Percentiles rank a stretch among this genome's conserved stretches.
Evolutionary conservation across 1,140 invertebrate genomes (phyloP).

Genomic region (Dolichoris vasculosae): DNA sequence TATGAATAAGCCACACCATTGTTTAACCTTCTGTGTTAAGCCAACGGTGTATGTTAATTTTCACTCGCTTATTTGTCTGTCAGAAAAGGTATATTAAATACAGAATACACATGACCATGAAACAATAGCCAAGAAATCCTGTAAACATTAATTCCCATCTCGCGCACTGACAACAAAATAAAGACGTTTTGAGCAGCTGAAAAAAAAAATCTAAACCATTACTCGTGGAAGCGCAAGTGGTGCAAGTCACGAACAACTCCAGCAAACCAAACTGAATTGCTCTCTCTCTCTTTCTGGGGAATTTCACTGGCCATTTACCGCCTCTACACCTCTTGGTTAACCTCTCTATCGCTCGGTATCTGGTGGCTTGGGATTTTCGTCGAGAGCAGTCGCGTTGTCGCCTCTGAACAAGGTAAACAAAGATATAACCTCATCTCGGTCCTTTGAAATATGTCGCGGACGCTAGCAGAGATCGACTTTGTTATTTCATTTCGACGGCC

Average conservation of each 20-base stretch:
- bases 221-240: background rate
- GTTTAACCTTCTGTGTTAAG: background rate
- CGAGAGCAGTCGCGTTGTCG: background rate
- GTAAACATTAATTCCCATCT: slow-evolving; percentile 4
- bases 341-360: slow-evolving; percentile 32
- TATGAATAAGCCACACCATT: background rate
- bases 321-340: slow-evolving; percentile 27
- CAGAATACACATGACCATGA: background rate
- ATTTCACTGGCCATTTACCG: slow-evolving; percentile 16
- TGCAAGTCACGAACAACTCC: background rate
- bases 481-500: slow-evolving; percentile 3
- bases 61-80: background rate
- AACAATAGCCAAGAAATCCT: background rate
- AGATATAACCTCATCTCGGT: background rate
- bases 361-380: slow-evolving; percentile 26
- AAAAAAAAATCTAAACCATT: background rate
- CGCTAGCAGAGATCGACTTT: background rate
- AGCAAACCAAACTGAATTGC: background rate
- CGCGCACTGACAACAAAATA: background rate
- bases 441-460: slow-evolving; percentile 4
- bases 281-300: background rate
- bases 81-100: background rate
- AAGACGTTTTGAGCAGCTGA: background rate
- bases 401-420: slow-evolving; percentile 12
- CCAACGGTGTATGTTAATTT: background rate